These are phyloP conservation scores for Telenomus remus DNA, from an alignment of 1,140 invertebrate species.

Conservation along the genomic window DNA sequence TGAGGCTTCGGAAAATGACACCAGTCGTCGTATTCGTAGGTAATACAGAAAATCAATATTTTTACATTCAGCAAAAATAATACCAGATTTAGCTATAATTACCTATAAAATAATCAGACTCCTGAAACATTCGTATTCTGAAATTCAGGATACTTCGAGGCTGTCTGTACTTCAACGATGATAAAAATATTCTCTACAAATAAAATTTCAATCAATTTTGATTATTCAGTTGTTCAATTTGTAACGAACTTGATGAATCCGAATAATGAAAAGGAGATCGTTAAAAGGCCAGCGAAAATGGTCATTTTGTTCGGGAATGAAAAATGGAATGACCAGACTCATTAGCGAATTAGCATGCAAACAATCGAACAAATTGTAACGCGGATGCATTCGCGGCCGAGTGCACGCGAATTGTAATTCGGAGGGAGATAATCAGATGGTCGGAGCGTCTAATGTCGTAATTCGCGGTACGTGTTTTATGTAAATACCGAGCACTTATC, in stretches of 20 bases:
- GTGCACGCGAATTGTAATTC: constrained; percentile 17
- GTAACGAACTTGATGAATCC: no score
- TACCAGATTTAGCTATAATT: no score
- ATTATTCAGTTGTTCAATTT: no score
- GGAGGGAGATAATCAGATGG: constrained; percentile 21
- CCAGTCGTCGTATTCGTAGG: not conserved
- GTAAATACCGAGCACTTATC: constrained; percentile 53
- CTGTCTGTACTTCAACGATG: no score
- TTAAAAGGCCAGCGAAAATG: no score
- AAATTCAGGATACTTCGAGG: no score
- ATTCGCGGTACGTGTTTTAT: constrained; percentile 51
- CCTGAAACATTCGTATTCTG: no score
- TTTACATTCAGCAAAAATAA: no score
- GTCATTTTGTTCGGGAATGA: not conserved
- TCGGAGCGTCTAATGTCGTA: constrained; percentile 23
- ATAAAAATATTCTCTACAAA: no score
- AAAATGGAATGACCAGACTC: constrained; percentile 16
- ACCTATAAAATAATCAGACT: no score
- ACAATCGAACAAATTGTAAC: constrained; percentile 43
- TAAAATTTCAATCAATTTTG: no score
- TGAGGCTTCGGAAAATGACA: constrained; percentile 38
- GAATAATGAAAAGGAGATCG: no score
- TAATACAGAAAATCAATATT: not conserved
- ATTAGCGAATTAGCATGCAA: constrained; percentile 17
- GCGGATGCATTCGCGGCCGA: constrained; percentile 19